These are phyloP conservation scores for Motacilla tschutschensis DNA, from an alignment of 2,113 vertebrate species.

Conservation along the genomic window DNA sequence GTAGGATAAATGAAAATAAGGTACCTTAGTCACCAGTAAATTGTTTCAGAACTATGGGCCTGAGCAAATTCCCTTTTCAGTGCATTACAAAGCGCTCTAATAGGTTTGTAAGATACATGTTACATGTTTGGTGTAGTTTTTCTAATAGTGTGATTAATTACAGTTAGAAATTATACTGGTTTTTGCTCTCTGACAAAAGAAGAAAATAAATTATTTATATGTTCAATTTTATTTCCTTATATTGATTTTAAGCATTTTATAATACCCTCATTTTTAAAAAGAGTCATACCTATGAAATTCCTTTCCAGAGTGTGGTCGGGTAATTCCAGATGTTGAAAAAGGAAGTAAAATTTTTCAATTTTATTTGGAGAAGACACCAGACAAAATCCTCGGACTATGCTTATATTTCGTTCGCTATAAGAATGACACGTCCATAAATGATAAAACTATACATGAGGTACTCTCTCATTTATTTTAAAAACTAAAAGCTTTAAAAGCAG, in stretches of 20 bases:
- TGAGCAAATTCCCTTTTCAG: neutral
- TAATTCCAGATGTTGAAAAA: conserved; percentile 65
- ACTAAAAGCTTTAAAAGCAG: neutral
- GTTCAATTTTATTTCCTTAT: neutral
- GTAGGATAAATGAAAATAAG: neutral
- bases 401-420: conserved; percentile 75
- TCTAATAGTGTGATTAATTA: neutral
- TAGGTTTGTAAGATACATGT: neutral
- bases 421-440: conserved; percentile 66
- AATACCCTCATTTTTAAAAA: neutral
- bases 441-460: conserved; percentile 80
- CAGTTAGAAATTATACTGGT: neutral
- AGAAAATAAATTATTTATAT: neutral
- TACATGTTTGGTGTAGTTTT: neutral
- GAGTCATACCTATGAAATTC: neutral
- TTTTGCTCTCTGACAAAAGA: neutral
- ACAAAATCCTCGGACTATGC: conserved; percentile 71
- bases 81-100: neutral
- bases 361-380: conserved; percentile 64
- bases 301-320: conserved; percentile 80
- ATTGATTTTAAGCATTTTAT: neutral
- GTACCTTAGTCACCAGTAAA: neutral
- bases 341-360: conserved; percentile 72
- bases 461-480: neutral
- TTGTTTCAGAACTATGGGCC: neutral